These are phyloP conservation scores for Hemicrepidius hirtus DNA, from an alignment of 2,888 invertebrate genomes.

Conservation along the genomic window DNA sequence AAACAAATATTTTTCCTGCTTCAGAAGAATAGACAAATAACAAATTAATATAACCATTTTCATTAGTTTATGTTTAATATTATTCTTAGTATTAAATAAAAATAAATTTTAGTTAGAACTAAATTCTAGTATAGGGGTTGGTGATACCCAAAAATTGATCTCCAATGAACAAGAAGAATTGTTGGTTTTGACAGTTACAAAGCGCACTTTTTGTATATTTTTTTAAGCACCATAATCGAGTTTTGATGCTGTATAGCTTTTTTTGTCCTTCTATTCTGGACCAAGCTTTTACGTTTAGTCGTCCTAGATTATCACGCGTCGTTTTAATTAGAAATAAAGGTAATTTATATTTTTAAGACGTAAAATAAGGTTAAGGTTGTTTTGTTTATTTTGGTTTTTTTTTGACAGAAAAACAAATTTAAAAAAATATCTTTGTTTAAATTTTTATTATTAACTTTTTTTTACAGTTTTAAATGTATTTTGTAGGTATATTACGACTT, in stretches of 20 bases:
- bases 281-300: slow-evolving; percentile 51
- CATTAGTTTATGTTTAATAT: background rate
- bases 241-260: slow-evolving; percentile 61
- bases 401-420: slow-evolving; percentile 64
- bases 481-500: slow-evolving; percentile 33
- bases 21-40: too few relatives aligned
- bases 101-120: background rate
- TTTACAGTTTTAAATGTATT: slow-evolving; percentile 23
- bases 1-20: too few relatives aligned
- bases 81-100: background rate
- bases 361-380: slow-evolving; percentile 58
- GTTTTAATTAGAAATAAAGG: slow-evolving; percentile 42
- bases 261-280: slow-evolving; percentile 64
- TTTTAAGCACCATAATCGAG: slow-evolving; percentile 64
- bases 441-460: slow-evolving; percentile 18
- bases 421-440: slow-evolving; percentile 56
- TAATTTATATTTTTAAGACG: slow-evolving; percentile 36
- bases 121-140: slow-evolving; percentile 47
- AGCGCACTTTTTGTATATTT: slow-evolving; percentile 69
- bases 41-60: too few relatives aligned
- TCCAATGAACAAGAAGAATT: slow-evolving; percentile 46
- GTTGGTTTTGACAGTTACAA: slow-evolving; percentile 62
- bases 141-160: slow-evolving; percentile 60
- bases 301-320: slow-evolving; percentile 20
- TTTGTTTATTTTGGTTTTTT: slow-evolving; percentile 65